Evolutionary conservation across 2,113 vertebrate genomes (phyloP).

Genomic region (Silurus meridionalis): DNA sequence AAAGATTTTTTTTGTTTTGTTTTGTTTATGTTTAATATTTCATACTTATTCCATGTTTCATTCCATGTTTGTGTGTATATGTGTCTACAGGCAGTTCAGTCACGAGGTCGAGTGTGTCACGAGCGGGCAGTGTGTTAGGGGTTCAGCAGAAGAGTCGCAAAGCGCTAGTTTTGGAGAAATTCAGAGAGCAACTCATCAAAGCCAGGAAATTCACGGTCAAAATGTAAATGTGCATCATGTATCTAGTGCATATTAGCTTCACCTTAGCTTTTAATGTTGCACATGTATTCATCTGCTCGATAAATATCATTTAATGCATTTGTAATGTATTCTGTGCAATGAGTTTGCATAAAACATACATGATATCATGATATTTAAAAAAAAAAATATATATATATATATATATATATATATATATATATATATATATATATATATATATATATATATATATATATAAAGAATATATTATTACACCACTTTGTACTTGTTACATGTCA

Average conservation of each 20-base stretch:
- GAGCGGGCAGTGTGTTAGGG: slow-evolving; percentile 75
- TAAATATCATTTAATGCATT: neutral
- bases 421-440: no score
- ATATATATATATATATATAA: no score
- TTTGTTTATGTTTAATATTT: neutral
- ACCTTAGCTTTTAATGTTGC: neutral
- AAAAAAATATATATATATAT: no score
- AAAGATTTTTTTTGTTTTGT: neutral
- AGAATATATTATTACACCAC: neutral
- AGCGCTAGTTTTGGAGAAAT: slow-evolving; percentile 82
- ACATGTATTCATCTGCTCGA: neutral
- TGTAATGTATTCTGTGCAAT: neutral
- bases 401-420: no score
- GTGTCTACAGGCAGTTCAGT: slow-evolving; percentile 78
- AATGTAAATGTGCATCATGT: slow-evolving; percentile 72
- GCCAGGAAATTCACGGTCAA: slow-evolving; percentile 80
- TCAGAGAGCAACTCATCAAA: slow-evolving; percentile 82
- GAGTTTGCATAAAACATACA: no score
- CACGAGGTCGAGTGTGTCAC: slow-evolving; percentile 78
- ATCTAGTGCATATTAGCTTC: neutral
- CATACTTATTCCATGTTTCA: neutral
- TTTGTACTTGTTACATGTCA: neutral
- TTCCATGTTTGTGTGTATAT: slow-evolving; percentile 1
- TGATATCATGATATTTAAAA: no score
- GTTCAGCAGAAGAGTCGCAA: slow-evolving; percentile 78